Evolutionary conservation across 2,888 invertebrate genomes (phyloP).

Genomic region (Biston betularia): DNA sequence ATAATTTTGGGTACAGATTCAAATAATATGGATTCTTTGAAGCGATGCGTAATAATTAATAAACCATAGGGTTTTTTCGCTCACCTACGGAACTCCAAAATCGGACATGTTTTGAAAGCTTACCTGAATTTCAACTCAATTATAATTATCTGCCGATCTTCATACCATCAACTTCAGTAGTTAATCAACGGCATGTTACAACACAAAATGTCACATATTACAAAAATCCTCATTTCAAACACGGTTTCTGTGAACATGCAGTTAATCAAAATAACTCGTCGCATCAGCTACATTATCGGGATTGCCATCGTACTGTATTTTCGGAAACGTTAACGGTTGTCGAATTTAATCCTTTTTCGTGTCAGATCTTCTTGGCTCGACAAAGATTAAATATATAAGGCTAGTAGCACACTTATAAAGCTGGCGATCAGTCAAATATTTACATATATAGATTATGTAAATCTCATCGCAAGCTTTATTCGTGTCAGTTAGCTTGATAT

Average conservation of each 20-base stretch:
- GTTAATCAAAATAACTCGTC: constrained; percentile 42
- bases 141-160: constrained; percentile 28
- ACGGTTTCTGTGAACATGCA: constrained; percentile 38
- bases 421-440: not conserved
- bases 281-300: constrained; percentile 36
- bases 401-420: constrained; percentile 5
- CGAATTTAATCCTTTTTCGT: constrained; percentile 63
- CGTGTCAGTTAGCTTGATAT: too few relatives aligned
- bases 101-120: not conserved
- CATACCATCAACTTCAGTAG: constrained; percentile 28
- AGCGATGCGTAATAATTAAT: too few relatives aligned
- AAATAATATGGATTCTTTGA: too few relatives aligned
- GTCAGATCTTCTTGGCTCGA: constrained; percentile 51
- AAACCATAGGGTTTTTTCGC: too few relatives aligned
- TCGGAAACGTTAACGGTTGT: constrained; percentile 60
- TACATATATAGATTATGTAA: not conserved
- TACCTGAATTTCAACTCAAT: constrained; percentile 11
- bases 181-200: constrained; percentile 22
- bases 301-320: constrained; percentile 47
- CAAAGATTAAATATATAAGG: constrained; percentile 40
- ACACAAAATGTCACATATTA: constrained; percentile 24
- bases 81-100: too few relatives aligned
- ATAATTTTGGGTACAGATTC: too few relatives aligned
- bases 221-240: constrained; percentile 25
- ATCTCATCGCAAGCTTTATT: too few relatives aligned